Conservation (phyloP, 2,113 vertebrate genomes). For the Sorex fumeus region DNA sequence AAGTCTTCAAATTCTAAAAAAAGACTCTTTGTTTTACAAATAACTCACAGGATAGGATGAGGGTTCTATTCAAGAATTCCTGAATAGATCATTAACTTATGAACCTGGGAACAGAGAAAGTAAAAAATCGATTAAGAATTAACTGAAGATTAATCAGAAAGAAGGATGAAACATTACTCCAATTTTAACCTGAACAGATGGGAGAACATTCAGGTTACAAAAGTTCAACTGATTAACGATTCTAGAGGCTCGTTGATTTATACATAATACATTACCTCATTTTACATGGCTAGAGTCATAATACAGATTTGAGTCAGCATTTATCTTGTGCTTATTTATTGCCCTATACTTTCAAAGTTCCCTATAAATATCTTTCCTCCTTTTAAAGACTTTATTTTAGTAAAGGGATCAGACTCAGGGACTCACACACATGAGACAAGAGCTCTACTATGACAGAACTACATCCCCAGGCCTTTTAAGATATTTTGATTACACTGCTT, state of each 20-base stretch:
- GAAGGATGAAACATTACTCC: slow-evolving; percentile 28
- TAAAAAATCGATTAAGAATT: slow-evolving; percentile 49
- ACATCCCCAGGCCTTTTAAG: background rate
- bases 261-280: background rate
- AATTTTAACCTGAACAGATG: slow-evolving; percentile 1
- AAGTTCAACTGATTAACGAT: slow-evolving; percentile 17
- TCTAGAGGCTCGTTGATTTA: slow-evolving; percentile 47
- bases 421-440: too few relatives aligned
- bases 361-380: background rate
- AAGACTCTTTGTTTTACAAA: slow-evolving; percentile 39
- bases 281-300: background rate
- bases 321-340: slow-evolving; percentile 2
- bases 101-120: slow-evolving; percentile 26
- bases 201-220: background rate
- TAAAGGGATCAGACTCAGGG: too few relatives aligned
- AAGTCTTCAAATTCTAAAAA: slow-evolving; percentile 21
- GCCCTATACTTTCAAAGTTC: background rate
- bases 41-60: background rate
- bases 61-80: slow-evolving; percentile 41
- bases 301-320: slow-evolving; percentile 29
- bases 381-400: too few relatives aligned
- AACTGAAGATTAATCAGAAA: slow-evolving; percentile 63
- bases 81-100: slow-evolving; percentile 68
- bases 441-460: too few relatives aligned
- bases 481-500: background rate